Evolutionary conservation across 2,113 vertebrate species (phyloP).

Genomic region (Eurystomus gularis): DNA sequence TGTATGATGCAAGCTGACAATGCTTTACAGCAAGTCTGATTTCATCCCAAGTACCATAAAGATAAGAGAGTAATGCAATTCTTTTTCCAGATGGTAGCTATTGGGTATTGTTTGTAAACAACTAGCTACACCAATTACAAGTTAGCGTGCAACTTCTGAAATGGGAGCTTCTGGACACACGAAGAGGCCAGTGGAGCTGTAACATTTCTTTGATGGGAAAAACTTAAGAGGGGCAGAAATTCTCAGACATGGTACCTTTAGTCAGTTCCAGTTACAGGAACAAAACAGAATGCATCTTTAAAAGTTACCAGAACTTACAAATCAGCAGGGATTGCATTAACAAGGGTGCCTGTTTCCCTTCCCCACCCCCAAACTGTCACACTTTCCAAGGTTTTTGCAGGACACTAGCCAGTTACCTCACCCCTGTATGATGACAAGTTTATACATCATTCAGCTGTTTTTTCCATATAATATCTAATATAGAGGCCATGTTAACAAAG

Average conservation of each 20-base stretch:
- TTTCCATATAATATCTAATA: background rate
- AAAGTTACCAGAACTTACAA: background rate
- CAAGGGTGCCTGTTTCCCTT: background rate
- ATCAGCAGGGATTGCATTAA: background rate
- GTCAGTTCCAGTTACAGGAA: background rate
- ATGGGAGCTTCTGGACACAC: background rate
- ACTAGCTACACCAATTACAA: background rate
- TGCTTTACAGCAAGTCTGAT: background rate
- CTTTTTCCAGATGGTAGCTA: background rate
- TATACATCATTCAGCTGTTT: background rate
- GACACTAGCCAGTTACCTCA: background rate
- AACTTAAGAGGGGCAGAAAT: background rate
- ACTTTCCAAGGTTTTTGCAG: background rate
- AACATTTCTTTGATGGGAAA: too few species aligned
- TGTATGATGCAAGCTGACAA: background rate
- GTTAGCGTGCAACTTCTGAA: background rate
- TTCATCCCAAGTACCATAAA: background rate
- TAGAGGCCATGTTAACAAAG: background rate
- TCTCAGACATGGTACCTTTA: background rate
- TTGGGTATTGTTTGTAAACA: background rate
- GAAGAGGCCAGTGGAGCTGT: background rate
- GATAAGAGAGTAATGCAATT: background rate
- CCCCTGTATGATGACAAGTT: background rate
- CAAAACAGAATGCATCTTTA: background rate
- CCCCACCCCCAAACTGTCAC: background rate